These are phyloP conservation scores for Amphimallon solstitiale DNA, from an alignment of 2,888 invertebrate species.

Conservation along the genomic window DNA sequence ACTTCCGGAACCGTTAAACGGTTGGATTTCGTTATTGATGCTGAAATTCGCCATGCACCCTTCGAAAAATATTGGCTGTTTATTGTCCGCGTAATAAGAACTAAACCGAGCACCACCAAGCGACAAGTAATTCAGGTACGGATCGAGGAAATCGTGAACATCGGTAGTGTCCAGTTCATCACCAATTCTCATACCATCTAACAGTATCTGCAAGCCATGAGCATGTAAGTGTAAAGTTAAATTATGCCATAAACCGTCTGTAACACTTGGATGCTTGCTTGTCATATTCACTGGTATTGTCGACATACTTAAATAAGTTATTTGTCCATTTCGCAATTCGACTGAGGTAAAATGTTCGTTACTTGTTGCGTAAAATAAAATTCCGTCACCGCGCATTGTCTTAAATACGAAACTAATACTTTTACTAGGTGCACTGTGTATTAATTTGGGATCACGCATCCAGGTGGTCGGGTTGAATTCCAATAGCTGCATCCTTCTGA, in stretches of 20 bases:
- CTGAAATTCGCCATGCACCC: constrained; percentile 92
- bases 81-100: constrained; percentile 67
- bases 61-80: constrained; percentile 75
- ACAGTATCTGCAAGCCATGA: constrained; percentile 75
- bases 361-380: constrained; percentile 87
- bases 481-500: constrained; percentile 85
- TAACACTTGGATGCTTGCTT: constrained; percentile 70
- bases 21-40: constrained; percentile 89
- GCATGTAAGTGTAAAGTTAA: constrained; percentile 78
- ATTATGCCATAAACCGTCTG: constrained; percentile 92
- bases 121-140: constrained; percentile 83
- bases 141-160: constrained; percentile 92
- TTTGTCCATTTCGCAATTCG: constrained; percentile 79
- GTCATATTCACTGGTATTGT: constrained; percentile 86
- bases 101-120: constrained; percentile 81
- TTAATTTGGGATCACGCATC: constrained; percentile 54
- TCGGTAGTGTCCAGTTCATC: constrained; percentile 88
- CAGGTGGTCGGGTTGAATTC: constrained; percentile 80
- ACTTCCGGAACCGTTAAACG: constrained; percentile 87
- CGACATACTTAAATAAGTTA: constrained; percentile 83
- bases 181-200: constrained; percentile 78
- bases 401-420: constrained; percentile 82
- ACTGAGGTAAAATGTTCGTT: constrained; percentile 88
- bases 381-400: constrained; percentile 80
- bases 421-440: constrained; percentile 68